These are phyloP conservation scores for Parazoanthus atlanticus DNA, from an alignment of 92 coral and sea anemone species.

Conservation along the genomic window DNA sequence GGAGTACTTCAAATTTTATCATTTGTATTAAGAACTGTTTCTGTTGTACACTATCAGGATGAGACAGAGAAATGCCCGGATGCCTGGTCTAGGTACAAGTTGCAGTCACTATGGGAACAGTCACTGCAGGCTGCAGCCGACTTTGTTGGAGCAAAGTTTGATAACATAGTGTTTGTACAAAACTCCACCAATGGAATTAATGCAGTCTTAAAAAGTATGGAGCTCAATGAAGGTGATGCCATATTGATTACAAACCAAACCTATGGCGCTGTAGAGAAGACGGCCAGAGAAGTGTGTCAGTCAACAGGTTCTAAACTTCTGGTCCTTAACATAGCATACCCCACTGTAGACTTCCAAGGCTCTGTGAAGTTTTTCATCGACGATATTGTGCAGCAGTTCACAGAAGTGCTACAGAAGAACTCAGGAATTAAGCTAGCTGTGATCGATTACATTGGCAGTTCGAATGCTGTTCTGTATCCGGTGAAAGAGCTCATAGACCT, in stretches of 20 bases:
- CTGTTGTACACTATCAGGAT: conserved; percentile 42
- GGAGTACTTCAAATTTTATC: neutral
- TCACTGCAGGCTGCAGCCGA: conserved; percentile 60
- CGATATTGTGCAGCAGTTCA: conserved; percentile 74
- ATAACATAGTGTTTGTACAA: conserved; percentile 69
- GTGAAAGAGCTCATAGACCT: conserved; percentile 68
- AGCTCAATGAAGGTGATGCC: conserved; percentile 69
- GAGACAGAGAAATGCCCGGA: conserved; percentile 68
- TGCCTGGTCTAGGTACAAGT: conserved; percentile 51
- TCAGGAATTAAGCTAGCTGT: conserved; percentile 69
- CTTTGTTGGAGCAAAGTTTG: conserved; percentile 65
- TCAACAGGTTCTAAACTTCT: conserved; percentile 68
- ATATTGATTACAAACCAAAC: conserved; percentile 78
- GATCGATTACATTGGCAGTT: conserved; percentile 75
- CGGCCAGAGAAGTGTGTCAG: conserved; percentile 71
- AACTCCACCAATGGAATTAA: conserved; percentile 77
- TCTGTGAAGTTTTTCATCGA: conserved; percentile 62
- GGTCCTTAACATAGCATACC: conserved; percentile 78
- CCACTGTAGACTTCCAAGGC: conserved; percentile 66
- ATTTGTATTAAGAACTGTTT: neutral
- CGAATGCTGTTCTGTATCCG: conserved; percentile 72
- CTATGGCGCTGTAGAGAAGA: conserved; percentile 68
- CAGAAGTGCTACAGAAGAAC: conserved; percentile 71
- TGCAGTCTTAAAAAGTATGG: conserved; percentile 62
- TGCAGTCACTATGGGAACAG: conserved; percentile 54